A percentile compares a stretch with the other conserved stretches of the same genome.
These are phyloP conservation scores for Acleris sparsana DNA, from an alignment of 2,888 invertebrate species.

Conservation along the genomic window DNA sequence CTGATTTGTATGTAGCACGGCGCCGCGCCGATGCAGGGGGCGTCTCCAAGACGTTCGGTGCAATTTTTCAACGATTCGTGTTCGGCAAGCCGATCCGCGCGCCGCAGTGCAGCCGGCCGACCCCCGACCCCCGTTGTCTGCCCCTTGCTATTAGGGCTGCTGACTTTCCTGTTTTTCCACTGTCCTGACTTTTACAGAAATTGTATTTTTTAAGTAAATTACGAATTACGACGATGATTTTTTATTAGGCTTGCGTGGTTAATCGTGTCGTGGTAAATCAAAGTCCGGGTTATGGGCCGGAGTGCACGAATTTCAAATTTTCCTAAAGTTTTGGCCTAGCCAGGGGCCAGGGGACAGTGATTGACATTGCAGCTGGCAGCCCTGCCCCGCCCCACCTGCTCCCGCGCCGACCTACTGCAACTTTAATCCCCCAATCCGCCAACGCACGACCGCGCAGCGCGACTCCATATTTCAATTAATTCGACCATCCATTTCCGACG, in stretches of 20 bases:
- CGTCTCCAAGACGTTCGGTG: constrained; percentile 73
- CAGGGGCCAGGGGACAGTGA: constrained; percentile 31
- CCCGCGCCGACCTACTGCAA: constrained; percentile 70
- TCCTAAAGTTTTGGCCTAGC: constrained; percentile 20
- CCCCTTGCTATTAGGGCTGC: constrained; percentile 36
- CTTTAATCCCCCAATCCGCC: constrained; percentile 77
- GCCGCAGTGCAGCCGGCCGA: constrained; percentile 57
- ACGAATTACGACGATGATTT: no score
- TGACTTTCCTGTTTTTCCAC: constrained; percentile 14
- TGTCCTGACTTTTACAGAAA: no score
- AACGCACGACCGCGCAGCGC: constrained; percentile 72
- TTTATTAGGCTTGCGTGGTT: background rate
- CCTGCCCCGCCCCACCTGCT: constrained; percentile 60
- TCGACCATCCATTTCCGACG: constrained; percentile 73
- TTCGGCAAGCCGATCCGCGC: constrained; percentile 68
- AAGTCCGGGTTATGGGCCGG: background rate
- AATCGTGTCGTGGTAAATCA: background rate
- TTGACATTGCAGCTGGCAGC: constrained; percentile 33
- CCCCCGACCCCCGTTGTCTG: constrained; percentile 42
- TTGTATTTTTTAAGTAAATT: no score
- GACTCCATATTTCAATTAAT: constrained; percentile 82
- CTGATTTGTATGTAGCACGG: constrained; percentile 77
- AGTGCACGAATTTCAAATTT: background rate
- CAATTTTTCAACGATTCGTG: constrained; percentile 81
- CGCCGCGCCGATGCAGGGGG: constrained; percentile 63